A percentile compares a stretch with the other conserved stretches of the same genome.
phyloP scores from a whole-genome alignment of 2,113 vertebrate species.

The Pluvialis apricaria region DNA sequence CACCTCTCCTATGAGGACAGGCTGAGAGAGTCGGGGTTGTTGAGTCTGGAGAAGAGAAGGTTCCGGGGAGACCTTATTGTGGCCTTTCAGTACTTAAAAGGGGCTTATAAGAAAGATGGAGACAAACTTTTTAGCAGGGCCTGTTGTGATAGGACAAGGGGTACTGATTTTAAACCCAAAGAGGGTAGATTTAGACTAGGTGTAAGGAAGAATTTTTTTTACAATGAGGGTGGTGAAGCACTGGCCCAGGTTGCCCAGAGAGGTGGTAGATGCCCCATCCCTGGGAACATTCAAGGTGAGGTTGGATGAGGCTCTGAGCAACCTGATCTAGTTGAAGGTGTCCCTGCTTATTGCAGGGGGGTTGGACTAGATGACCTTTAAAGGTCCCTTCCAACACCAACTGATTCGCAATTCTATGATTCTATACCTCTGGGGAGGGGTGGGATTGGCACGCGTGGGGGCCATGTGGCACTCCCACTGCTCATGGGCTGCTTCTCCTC shows the following conservation, averaged over 20 bases:
- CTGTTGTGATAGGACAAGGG: neutral
- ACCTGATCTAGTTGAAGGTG: neutral
- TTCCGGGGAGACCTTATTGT: neutral
- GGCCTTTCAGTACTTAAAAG: neutral
- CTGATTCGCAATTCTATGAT: neutral
- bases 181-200: neutral
- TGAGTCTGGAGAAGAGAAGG: neutral
- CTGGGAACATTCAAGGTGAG: neutral
- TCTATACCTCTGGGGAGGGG: neutral
- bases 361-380: neutral
- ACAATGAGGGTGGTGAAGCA: neutral
- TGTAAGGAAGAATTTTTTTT: neutral
- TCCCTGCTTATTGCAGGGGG: neutral
- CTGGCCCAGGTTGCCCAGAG: neutral
- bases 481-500: neutral
- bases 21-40: neutral
- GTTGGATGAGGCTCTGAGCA: neutral
- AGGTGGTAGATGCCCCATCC: neutral
- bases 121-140: neutral
- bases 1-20: neutral
- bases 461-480: neutral
- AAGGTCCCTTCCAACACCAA: neutral
- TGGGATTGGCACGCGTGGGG: accelerated
- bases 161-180: neutral
- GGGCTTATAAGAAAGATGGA: neutral